Percentiles rank a stretch among this genome's conserved stretches.
phyloP scores from a whole-genome alignment of 2,113 vertebrate species.

The Casuarius casuarius region DNA sequence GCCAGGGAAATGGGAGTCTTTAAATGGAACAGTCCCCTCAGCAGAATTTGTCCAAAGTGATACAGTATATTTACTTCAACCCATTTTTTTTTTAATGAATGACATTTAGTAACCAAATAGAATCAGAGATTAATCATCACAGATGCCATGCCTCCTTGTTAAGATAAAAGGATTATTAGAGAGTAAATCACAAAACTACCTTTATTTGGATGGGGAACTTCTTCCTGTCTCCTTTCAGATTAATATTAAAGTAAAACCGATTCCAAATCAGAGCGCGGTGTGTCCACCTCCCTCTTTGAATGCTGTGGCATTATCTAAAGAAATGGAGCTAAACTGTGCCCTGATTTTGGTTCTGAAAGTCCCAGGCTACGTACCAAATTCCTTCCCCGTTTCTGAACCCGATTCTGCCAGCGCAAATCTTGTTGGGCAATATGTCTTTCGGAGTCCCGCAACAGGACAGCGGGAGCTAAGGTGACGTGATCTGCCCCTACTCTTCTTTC shows the following conservation, averaged over 20 bases:
- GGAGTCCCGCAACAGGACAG: background rate
- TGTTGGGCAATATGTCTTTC: background rate
- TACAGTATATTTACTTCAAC: background rate
- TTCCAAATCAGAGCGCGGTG: background rate
- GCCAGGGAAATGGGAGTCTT: background rate
- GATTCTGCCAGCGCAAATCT: background rate
- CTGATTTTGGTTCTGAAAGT: background rate
- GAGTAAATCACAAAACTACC: background rate
- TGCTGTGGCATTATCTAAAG: background rate
- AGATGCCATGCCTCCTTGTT: background rate
- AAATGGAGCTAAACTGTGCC: background rate
- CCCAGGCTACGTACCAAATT: background rate
- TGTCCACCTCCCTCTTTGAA: background rate
- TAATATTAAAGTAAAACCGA: background rate
- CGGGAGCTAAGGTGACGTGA: fast-evolving
- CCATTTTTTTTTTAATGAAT: background rate
- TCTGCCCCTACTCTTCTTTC: background rate
- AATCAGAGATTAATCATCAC: constrained; percentile 15
- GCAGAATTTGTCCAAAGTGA: background rate
- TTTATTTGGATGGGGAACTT: background rate
- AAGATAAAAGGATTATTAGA: background rate
- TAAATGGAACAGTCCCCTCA: background rate
- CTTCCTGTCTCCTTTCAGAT: background rate
- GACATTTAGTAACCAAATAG: background rate
- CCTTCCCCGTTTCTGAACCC: background rate